Evolutionary conservation across 2,113 vertebrate genomes (phyloP), one percentile per base, ranked within the genome.

Genomic region (Centropus bengalensis): DNA sequence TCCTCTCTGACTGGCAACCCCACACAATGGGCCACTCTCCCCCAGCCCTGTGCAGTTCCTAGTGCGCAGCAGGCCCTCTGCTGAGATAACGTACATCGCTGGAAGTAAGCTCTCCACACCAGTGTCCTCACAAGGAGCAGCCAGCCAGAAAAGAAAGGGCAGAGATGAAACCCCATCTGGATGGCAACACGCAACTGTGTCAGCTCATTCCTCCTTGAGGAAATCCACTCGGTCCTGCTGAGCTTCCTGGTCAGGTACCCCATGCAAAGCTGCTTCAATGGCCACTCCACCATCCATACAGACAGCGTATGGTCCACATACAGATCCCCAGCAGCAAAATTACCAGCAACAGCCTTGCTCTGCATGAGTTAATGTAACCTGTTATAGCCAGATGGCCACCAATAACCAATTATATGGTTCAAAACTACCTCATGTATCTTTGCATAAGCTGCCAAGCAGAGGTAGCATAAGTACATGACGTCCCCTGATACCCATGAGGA

Each of bases 211-310:
- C 10, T 28, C 42, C 54, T 32, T 9, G 9, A 7, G n/a, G 44
- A 64, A 90, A n/a, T 5, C 19, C 32, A 10, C 4, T 27, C 0
- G 0, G 22, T 42, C 51, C 51, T 47, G 66, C 70, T 66, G 40
- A 92, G 51, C 66, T 66, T 60, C 40, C 66, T 64, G 19, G 32
- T 47, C 67, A 40, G 28, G 60, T 17, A 58, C 15, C 22, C 42
- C 12, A 19, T 40, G 5, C 9, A 27, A 38, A 8, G 22, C 14
- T 14, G 42, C 14, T 30, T 32, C 7, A 77, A 84, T 40, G n/a
- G 9, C 10, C 54, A 40, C 82, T 87, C 55, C 5, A 54, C 10
- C 22, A 55, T 22, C 24, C 33, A 62, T 2, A 38, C 1, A 22
- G 0, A 14, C 36, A 76, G 68, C n/a, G 67, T 22, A 10, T 8